A percentile compares a stretch with the other conserved stretches of the same genome.
Evolutionary conservation across 2,113 vertebrate genomes (phyloP).

Genomic region (Entelurus aequoreus): DNA sequence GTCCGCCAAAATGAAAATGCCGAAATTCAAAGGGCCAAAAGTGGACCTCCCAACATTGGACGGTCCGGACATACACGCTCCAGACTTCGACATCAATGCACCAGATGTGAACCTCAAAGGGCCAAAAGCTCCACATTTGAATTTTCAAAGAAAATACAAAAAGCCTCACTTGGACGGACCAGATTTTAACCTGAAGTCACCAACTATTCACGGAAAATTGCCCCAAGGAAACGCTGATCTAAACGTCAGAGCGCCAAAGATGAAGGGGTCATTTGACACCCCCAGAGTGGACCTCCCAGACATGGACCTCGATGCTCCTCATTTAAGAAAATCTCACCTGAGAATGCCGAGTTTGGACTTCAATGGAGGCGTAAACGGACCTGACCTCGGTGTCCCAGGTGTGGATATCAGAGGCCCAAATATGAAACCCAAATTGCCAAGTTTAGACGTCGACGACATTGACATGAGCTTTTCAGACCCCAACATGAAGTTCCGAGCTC

Average conservation of each 20-base stretch:
- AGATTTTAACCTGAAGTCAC: conserved; percentile 28
- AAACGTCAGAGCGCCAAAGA: conserved; percentile 42
- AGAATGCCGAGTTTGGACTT: conserved; percentile 40
- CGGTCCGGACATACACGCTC: conserved; percentile 30
- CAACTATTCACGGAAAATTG: conserved; percentile 51
- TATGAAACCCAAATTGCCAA: conserved; percentile 42
- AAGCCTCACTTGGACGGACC: conserved; percentile 24
- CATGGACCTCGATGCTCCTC: conserved; percentile 44
- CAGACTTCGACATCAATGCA: conserved; percentile 33
- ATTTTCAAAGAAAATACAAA: conserved; percentile 10
- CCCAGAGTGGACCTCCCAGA: conserved; percentile 35
- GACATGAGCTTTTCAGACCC: conserved; percentile 22
- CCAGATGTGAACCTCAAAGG: conserved; percentile 31
- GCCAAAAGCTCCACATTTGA: conserved; percentile 36
- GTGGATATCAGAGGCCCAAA: conserved; percentile 33
- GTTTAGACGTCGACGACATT: conserved; percentile 42
- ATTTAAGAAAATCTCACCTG: conserved; percentile 39
- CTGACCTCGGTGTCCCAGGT: conserved; percentile 40
- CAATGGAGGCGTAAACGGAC: conserved; percentile 25
- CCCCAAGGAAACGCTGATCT: conserved; percentile 42
- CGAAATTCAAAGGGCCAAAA: conserved; percentile 52
- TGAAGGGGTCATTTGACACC: conserved; percentile 48
- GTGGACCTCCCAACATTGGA: conserved; percentile 35
- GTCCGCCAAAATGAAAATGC: conserved; percentile 38
- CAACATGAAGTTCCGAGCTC: conserved; percentile 27